Percentiles rank a stretch among this genome's conserved stretches.
Conservation (phyloP, 2,797 vertebrate species). For the Sebastes flavidus region DNA sequence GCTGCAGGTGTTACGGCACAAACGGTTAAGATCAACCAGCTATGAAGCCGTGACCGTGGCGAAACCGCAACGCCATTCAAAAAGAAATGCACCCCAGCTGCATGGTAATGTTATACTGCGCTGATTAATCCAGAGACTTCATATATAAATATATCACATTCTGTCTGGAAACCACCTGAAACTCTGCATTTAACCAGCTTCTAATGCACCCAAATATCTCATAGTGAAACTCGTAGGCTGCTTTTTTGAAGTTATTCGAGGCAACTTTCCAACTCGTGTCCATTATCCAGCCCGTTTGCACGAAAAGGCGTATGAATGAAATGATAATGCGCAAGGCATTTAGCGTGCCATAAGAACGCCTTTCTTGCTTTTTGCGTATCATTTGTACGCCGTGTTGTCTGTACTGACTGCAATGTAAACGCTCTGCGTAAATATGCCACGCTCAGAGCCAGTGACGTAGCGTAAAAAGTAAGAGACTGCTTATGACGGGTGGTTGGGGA, state of each 20-base stretch:
- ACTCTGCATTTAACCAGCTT: background rate
- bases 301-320: too few relatives aligned
- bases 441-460: too few relatives aligned
- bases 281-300: too few relatives aligned
- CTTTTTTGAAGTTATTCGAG: background rate
- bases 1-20: conserved; percentile 54
- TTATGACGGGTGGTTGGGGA: too few relatives aligned
- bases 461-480: too few relatives aligned
- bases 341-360: too few relatives aligned
- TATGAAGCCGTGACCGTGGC: conserved; percentile 10
- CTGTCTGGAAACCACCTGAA: conserved; percentile 68
- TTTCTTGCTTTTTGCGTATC: too few relatives aligned
- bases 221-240: background rate
- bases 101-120: conserved; percentile 18
- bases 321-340: too few relatives aligned
- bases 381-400: too few relatives aligned
- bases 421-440: too few relatives aligned
- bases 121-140: background rate
- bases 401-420: too few relatives aligned
- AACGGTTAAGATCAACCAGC: conserved; percentile 18
- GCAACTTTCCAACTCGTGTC: background rate
- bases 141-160: background rate
- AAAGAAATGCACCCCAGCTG: conserved; percentile 42
- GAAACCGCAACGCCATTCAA: background rate
- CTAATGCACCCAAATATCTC: background rate